Conservation (phyloP, 2,888 invertebrate genomes). For the Trissolcus japonicus region DNA sequence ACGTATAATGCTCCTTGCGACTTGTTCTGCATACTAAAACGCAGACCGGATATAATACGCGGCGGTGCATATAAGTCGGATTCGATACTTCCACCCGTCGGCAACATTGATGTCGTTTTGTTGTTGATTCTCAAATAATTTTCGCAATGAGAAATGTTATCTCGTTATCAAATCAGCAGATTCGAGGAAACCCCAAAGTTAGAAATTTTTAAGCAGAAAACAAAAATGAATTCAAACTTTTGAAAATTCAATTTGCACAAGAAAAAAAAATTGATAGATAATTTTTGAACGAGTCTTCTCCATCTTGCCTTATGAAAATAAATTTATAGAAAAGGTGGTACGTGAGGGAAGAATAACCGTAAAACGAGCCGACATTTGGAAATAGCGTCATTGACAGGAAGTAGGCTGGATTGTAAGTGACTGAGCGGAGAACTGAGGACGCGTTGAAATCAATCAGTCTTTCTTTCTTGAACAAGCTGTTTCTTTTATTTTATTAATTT, state of each 20-base stretch:
- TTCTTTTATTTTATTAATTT: constrained; percentile 28
- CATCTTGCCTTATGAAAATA: not conserved
- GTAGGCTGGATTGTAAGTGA: constrained; percentile 67
- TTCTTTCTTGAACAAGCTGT: constrained; percentile 48
- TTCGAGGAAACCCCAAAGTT: too few relatives aligned
- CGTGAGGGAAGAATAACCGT: constrained; percentile 59
- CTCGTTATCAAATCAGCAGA: too few relatives aligned
- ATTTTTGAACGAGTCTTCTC: not conserved
- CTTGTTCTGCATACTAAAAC: constrained; percentile 74
- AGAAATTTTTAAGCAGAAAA: constrained; percentile 3
- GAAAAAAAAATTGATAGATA: not conserved
- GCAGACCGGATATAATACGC: constrained; percentile 74
- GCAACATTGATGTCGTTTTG: constrained; percentile 45
- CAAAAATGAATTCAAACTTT: not conserved
- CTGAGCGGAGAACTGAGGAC: constrained; percentile 62
- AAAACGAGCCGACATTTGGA: constrained; percentile 62
- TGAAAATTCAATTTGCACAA: not conserved
- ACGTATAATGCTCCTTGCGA: constrained; percentile 65
- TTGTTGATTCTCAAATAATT: too few relatives aligned
- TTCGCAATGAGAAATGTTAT: too few relatives aligned
- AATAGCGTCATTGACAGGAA: constrained; percentile 68
- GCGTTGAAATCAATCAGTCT: constrained; percentile 70
- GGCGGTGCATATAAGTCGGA: constrained; percentile 66
- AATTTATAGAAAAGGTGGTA: not conserved
- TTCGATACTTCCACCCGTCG: constrained; percentile 61